Percentiles rank a stretch among this genome's conserved stretches.
These are phyloP conservation scores for Caenorhabditis plicata DNA, from an alignment of 2,888 invertebrate species.

Conservation along the genomic window DNA sequence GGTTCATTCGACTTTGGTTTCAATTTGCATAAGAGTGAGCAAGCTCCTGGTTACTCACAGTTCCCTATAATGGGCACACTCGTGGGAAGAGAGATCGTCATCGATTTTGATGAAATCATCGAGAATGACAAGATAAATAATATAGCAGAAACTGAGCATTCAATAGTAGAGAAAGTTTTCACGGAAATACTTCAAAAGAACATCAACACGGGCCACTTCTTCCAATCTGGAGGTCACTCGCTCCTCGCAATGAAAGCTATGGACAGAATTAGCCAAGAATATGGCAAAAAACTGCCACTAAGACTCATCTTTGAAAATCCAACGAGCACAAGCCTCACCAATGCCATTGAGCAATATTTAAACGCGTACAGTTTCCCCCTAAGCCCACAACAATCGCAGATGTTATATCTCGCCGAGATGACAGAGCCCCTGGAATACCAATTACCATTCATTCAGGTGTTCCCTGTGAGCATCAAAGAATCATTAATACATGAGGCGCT, in stretches of 20 bases:
- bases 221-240: conserved; percentile 52
- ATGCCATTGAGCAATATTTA: conserved; percentile 2
- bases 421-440: conserved; percentile 18
- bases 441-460: conserved; percentile 29
- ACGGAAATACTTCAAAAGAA: conserved; percentile 8
- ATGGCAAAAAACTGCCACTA: conserved; percentile 25
- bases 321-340: conserved; percentile 19
- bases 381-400: conserved; percentile 29
- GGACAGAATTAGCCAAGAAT: conserved; percentile 15
- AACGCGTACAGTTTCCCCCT: not conserved
- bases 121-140: conserved; percentile 6
- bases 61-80: too few species aligned
- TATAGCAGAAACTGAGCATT: not conserved
- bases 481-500: conserved; percentile 15
- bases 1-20: conserved; percentile 43
- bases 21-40: conserved; percentile 36
- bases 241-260: conserved; percentile 42
- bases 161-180: conserved; percentile 2
- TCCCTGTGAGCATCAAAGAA: conserved; percentile 5
- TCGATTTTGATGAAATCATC: conserved; percentile 30
- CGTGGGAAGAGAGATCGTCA: conserved; percentile 5
- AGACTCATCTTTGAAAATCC: conserved; percentile 34
- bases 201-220: conserved; percentile 37
- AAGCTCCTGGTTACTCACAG: too few species aligned
- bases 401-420: conserved; percentile 29